Evolutionary conservation across 1,140 invertebrate species (phyloP).

Genomic region (Geopemphigus sp.): DNA sequence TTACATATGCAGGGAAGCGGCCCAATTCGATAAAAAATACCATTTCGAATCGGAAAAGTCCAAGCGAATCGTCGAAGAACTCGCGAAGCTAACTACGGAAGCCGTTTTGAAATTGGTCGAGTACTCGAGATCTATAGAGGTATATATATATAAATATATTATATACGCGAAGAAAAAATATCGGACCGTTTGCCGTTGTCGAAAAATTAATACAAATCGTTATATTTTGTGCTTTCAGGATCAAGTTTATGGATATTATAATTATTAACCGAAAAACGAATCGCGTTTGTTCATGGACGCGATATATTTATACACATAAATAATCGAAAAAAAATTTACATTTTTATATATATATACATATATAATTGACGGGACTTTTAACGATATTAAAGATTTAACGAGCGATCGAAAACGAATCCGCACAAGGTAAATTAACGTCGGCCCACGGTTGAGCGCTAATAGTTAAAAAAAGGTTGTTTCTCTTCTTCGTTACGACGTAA

Average conservation of each 20-base stretch:
- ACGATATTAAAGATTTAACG: too few species aligned
- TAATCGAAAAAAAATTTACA: too few species aligned
- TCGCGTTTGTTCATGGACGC: background rate
- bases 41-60: background rate
- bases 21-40: background rate
- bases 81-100: background rate
- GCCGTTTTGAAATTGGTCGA: background rate
- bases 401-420: too few species aligned
- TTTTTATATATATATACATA: too few species aligned
- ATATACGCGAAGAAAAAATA: too few species aligned
- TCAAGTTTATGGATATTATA: background rate
- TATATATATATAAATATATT: background rate
- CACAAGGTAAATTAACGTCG: too few species aligned
- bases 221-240: constrained; percentile 2
- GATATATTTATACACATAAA: too few species aligned
- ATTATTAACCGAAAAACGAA: background rate
- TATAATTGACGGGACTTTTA: too few species aligned
- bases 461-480: too few species aligned
- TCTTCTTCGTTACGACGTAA: too few species aligned
- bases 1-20: background rate
- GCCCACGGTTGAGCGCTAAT: too few species aligned
- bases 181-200: too few species aligned
- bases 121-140: background rate
- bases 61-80: background rate
- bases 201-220: background rate